A percentile compares a stretch with the other conserved stretches of the same genome.
These are phyloP conservation scores for Teleogryllus oceanicus DNA, from an alignment of 2,888 invertebrate genomes.

Conservation along the genomic window DNA sequence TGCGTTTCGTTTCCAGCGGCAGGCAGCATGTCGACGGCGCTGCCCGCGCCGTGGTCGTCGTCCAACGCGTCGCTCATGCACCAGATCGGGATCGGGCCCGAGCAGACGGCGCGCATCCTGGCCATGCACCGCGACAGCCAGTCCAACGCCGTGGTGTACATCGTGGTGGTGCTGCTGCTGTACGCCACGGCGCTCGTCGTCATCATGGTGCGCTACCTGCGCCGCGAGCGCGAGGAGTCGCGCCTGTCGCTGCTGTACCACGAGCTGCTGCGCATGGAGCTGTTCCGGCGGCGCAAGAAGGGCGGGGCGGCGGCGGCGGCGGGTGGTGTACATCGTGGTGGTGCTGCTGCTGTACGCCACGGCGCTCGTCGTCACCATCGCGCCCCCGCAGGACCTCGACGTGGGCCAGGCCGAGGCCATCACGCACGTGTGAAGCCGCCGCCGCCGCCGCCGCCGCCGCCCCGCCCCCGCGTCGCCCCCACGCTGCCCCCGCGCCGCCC, in stretches of 20 bases:
- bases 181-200: slow-evolving; percentile 21
- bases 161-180: slow-evolving; percentile 21
- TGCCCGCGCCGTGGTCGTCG: slow-evolving; percentile 21
- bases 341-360: too few species aligned
- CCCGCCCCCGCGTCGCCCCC: too few species aligned
- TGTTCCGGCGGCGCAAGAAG: slow-evolving; percentile 19
- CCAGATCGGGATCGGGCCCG: neutral
- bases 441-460: too few species aligned
- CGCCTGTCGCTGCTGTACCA: slow-evolving; percentile 19
- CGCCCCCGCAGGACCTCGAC: slow-evolving; percentile 4
- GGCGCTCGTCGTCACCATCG: neutral
- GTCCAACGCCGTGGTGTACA: slow-evolving; percentile 22
- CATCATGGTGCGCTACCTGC: slow-evolving; percentile 24
- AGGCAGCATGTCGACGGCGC: slow-evolving; percentile 7
- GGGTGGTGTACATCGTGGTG: too few species aligned
- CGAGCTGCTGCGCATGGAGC: neutral
- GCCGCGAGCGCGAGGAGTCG: slow-evolving; percentile 20
- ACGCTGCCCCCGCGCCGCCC: too few species aligned
- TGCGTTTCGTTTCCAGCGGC: neutral
- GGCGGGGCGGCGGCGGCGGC: neutral
- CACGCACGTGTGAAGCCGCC: slow-evolving; percentile 19
- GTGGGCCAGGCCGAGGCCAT: neutral
- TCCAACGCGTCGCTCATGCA: slow-evolving; percentile 18
- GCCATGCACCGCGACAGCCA: slow-evolving; percentile 20
- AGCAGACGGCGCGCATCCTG: slow-evolving; percentile 22